Evolutionary conservation across 2,888 invertebrate species (phyloP), one percentile per base, ranked within the genome.

Genomic region (Chaetogeoica ovagalla): DNA sequence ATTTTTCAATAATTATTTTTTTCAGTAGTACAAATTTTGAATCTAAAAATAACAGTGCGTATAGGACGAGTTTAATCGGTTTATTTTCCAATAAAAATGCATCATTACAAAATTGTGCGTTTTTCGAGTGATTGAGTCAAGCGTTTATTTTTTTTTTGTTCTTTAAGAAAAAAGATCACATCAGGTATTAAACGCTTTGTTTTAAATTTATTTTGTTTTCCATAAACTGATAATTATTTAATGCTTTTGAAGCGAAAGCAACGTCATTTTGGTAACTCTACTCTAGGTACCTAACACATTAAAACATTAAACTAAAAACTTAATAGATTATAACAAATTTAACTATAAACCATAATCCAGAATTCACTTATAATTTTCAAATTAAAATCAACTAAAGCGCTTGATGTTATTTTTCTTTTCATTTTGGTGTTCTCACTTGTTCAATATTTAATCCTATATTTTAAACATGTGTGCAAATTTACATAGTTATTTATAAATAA

Each of bases 241-340:
- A 79, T 70, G 79, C 79, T 71, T 57, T 79, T 63, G 19, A 79
- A 79, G 79, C 79, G 63, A 79, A 79, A 79, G 79, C 79, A 21
- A 79, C 79, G 79, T 79, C 71, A 79, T 79, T 79, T 79, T 79
- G 79, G 79, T 79, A 79, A 79, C 79, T 63, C 79, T 71, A 71
- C 37, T 55, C 62, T 65, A 30, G 30, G 30, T 30, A 52, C 19
- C 71, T 71, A 79, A 62, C 37, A 70, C 23, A 63, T 57, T 63
- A 39, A 60, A 62, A 55, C 37, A 23, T 71, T 62, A 39, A 63
- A 71, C 55, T 71, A 65, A 63, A 79, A 71, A 79, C 71, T 79
- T 79, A 79, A 79, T 71, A 79, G 70, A 65, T 79, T 62, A 71
- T 57, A 79, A 79, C 77, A 79, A 79, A 60, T 70, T 71, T 57